phyloP scores from a whole-genome alignment of 1,140 invertebrate genomes.

The Metopolophium dirhodum region DNA sequence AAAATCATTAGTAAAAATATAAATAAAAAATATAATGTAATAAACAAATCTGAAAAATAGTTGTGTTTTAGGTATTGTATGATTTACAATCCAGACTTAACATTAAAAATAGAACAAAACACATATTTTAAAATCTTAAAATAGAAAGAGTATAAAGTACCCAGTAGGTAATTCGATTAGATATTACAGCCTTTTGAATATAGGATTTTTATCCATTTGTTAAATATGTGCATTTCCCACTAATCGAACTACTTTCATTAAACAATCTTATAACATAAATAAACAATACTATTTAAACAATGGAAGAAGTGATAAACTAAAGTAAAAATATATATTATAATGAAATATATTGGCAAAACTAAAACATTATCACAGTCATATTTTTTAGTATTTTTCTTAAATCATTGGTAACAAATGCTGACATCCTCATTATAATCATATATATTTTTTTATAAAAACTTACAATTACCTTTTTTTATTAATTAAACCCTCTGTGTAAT shows the following conservation, averaged over 20 bases:
- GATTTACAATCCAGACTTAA: constrained; percentile 9
- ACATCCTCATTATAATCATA: not conserved
- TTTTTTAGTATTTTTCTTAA: constrained; percentile 24
- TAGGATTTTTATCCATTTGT: not conserved
- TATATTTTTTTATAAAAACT: not conserved
- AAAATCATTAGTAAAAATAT: not conserved
- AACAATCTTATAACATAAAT: not conserved
- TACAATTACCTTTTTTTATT: constrained; percentile 16
- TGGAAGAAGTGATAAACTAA: constrained; percentile 33
- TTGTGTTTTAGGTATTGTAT: not conserved
- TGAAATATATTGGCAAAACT: constrained; percentile 22
- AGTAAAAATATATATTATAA: constrained; percentile 15
- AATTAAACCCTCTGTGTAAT: not conserved
- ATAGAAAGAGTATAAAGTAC: constrained; percentile 4
- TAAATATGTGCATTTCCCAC: constrained; percentile 27
- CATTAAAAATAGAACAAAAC: constrained; percentile 7
- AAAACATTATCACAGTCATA: constrained; percentile 54
- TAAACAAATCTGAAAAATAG: constrained; percentile 10
- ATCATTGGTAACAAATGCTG: constrained; percentile 45
- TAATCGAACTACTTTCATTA: constrained; percentile 45
- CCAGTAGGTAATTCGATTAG: constrained; percentile 48
- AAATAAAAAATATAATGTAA: not conserved
- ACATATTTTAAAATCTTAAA: not conserved
- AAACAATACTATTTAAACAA: not conserved
- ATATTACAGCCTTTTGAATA: constrained; percentile 51